Conservation (phyloP, 2,888 invertebrate genomes). For the Amphipoea lucens region DNA sequence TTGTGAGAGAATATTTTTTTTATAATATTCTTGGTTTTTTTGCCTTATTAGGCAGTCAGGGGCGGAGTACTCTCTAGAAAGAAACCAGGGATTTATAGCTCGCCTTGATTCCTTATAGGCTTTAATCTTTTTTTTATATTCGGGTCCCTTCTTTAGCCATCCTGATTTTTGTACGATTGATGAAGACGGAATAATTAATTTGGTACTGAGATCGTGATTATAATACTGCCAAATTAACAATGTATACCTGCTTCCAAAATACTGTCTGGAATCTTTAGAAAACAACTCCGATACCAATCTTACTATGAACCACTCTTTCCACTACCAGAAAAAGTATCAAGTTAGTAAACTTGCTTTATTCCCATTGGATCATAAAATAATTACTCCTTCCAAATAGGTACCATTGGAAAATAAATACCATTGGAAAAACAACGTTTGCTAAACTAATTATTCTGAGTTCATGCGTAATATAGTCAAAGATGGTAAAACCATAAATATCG, state of each 20-base stretch:
- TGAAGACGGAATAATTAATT: background rate
- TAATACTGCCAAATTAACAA: background rate
- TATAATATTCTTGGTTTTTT: background rate
- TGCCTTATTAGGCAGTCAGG: background rate
- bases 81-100: slow-evolving; percentile 25
- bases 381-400: background rate
- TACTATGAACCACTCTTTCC: background rate
- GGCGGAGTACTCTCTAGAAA: background rate
- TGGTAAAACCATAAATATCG: background rate
- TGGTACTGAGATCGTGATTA: slow-evolving; percentile 28
- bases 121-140: background rate
- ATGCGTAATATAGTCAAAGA: background rate
- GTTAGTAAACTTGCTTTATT: slow-evolving; percentile 6
- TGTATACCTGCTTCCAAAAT: background rate
- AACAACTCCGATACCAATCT: background rate
- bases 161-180: background rate
- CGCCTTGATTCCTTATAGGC: background rate
- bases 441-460: background rate
- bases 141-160: background rate
- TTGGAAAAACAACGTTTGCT: slow-evolving; percentile 25
- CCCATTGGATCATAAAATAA: background rate
- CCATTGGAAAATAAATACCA: background rate
- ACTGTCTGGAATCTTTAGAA: background rate
- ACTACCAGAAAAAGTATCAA: background rate
- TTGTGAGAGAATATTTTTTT: background rate